phyloP scores from a whole-genome alignment of 1,140 invertebrate species.

The Cecropterus lyciades region DNA sequence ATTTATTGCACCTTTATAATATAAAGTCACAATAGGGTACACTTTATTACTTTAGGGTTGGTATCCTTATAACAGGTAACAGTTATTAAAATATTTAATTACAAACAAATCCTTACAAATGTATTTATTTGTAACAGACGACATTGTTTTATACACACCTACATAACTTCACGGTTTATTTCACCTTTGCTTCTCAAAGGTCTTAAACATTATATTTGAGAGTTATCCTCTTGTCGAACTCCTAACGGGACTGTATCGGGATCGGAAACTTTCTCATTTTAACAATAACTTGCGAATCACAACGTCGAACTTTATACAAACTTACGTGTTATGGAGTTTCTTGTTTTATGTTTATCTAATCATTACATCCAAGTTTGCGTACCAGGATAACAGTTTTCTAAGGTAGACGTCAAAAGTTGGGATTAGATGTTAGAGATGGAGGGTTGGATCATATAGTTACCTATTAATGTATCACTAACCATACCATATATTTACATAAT shows the following conservation, averaged over 20 bases:
- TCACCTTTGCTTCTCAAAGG: not conserved
- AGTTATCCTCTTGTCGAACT: not conserved
- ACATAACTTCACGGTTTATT: too few species aligned
- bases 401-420: not conserved
- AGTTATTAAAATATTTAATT: too few species aligned
- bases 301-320: slow-evolving; percentile 12
- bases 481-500: too few species aligned
- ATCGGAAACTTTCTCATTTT: slow-evolving; percentile 18
- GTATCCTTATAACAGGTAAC: too few species aligned
- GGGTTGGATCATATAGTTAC: not conserved
- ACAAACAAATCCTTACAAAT: too few species aligned
- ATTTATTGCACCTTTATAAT: too few species aligned
- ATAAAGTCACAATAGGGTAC: too few species aligned
- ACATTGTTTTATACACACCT: too few species aligned
- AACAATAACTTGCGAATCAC: slow-evolving; percentile 18
- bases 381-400: slow-evolving; percentile 12
- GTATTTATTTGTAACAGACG: too few species aligned
- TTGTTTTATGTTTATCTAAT: slow-evolving; percentile 32
- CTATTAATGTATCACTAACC: too few species aligned
- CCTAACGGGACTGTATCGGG: slow-evolving; percentile 8
- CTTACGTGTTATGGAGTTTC: slow-evolving; percentile 19
- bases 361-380: slow-evolving; percentile 15
- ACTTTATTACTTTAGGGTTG: too few species aligned
- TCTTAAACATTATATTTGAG: slow-evolving; percentile 1
- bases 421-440: not conserved